These are phyloP conservation scores for Varanus komodoensis DNA, from an alignment of 2,113 vertebrate species.

Conservation along the genomic window DNA sequence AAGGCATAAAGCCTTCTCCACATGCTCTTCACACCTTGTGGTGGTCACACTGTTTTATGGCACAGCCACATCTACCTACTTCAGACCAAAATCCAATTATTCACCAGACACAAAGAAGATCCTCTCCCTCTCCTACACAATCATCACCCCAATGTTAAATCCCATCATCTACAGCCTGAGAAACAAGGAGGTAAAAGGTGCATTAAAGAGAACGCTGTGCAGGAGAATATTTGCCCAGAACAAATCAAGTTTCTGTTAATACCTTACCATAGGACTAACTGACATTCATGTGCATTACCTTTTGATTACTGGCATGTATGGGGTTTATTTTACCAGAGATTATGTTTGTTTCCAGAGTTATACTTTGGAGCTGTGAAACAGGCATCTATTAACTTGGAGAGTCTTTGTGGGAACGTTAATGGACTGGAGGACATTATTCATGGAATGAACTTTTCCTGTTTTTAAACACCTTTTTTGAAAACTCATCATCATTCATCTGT, in stretches of 20 bases:
- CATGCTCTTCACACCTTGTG: slow-evolving; percentile 54
- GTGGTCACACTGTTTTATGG: slow-evolving; percentile 56
- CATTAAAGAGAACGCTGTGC: slow-evolving; percentile 41
- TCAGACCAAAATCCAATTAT: too few relatives aligned
- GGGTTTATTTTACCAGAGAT: neutral
- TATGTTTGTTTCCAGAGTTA: too few relatives aligned
- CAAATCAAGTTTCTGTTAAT: neutral
- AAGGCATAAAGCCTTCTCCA: slow-evolving; percentile 62
- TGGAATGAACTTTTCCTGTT: neutral
- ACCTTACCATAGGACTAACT: neutral
- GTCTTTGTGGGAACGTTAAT: neutral
- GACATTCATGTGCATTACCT: neutral
- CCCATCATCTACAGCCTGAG: too few relatives aligned
- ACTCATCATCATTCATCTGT: too few relatives aligned
- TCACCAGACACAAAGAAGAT: too few relatives aligned
- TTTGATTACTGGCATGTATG: neutral
- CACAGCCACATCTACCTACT: too few relatives aligned
- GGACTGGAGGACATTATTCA: neutral
- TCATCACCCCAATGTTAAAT: too few relatives aligned
- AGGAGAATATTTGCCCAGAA: neutral
- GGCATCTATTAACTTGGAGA: neutral
- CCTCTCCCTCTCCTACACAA: too few relatives aligned
- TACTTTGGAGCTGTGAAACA: neutral
- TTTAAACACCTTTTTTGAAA: neutral
- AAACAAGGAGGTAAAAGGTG: slow-evolving; percentile 1